These are phyloP conservation scores for Dendrolimus pini DNA, from an alignment of 2,888 invertebrate species.

Conservation along the genomic window DNA sequence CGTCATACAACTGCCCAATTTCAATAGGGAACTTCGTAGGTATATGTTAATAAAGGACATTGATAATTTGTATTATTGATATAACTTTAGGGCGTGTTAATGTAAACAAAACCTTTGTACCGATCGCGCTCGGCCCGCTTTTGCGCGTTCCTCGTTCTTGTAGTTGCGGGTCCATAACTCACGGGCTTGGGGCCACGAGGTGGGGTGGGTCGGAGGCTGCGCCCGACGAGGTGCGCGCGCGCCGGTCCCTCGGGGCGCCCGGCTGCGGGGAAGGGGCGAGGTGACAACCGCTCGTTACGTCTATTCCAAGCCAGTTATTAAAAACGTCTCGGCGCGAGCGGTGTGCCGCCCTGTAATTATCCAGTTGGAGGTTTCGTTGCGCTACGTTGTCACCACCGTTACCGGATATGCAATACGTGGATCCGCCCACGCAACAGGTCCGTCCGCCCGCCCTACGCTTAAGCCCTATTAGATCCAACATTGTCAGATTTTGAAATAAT, in stretches of 20 bases:
- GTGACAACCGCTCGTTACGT: conserved; percentile 77
- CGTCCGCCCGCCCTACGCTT: conserved; percentile 58
- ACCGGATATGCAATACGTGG: conserved; percentile 73
- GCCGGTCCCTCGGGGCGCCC: conserved; percentile 36
- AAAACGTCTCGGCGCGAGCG: conserved; percentile 77
- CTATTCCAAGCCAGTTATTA: conserved; percentile 77
- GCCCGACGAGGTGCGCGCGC: conserved; percentile 48
- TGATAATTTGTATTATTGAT: background rate
- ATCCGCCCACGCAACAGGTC: conserved; percentile 73
- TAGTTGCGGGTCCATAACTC: conserved; percentile 60
- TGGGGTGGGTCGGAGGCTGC: conserved; percentile 59
- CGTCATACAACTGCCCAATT: no score
- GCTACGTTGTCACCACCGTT: conserved; percentile 62
- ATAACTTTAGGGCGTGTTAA: background rate
- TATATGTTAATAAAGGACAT: no score
- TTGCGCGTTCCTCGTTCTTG: conserved; percentile 35
- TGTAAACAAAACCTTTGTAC: conserved; percentile 42
- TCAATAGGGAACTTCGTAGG: no score
- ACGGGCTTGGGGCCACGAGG: conserved; percentile 41
- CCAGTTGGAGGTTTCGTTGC: conserved; percentile 64
- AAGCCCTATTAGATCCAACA: conserved; percentile 26
- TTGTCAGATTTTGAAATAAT: background rate
- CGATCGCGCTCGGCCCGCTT: conserved; percentile 34
- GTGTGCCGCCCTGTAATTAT: conserved; percentile 76
- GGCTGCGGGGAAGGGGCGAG: conserved; percentile 59